These are phyloP conservation scores for Eumaeus atala DNA, from an alignment of 1,140 invertebrate genomes.

Conservation along the genomic window DNA sequence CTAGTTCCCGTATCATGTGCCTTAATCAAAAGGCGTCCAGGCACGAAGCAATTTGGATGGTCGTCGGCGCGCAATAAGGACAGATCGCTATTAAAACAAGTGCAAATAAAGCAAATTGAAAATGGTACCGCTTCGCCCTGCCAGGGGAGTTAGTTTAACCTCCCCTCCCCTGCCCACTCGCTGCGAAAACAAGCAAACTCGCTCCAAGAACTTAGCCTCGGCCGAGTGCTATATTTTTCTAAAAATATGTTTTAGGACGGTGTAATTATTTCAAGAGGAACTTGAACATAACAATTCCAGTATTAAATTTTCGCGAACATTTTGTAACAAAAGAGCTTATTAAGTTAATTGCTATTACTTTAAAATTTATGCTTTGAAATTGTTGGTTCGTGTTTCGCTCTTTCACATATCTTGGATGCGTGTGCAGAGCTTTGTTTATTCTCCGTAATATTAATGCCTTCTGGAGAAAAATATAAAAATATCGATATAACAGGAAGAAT, in stretches of 20 bases:
- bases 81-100: conserved; percentile 70
- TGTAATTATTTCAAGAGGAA: conserved; percentile 5
- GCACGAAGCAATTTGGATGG: conserved; percentile 68
- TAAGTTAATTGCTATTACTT: neutral
- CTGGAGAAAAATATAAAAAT: no score
- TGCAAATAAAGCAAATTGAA: conserved; percentile 72
- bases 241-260: conserved; percentile 15
- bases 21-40: conserved; percentile 66
- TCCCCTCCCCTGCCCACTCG: conserved; percentile 29
- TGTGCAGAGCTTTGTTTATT: no score
- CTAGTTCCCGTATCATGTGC: conserved; percentile 22
- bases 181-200: conserved; percentile 44
- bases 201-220: conserved; percentile 32
- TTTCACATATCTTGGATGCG: no score
- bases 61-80: conserved; percentile 61
- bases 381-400: neutral
- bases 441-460: no score
- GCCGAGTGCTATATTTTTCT: conserved; percentile 33
- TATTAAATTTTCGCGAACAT: no score
- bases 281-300: neutral
- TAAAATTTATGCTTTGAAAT: neutral
- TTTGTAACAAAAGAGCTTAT: neutral
- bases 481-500: no score
- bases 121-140: conserved; percentile 51
- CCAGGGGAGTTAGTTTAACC: conserved; percentile 34